phyloP scores from a whole-genome alignment of 1,140 invertebrate species.

The Lerema accius region DNA sequence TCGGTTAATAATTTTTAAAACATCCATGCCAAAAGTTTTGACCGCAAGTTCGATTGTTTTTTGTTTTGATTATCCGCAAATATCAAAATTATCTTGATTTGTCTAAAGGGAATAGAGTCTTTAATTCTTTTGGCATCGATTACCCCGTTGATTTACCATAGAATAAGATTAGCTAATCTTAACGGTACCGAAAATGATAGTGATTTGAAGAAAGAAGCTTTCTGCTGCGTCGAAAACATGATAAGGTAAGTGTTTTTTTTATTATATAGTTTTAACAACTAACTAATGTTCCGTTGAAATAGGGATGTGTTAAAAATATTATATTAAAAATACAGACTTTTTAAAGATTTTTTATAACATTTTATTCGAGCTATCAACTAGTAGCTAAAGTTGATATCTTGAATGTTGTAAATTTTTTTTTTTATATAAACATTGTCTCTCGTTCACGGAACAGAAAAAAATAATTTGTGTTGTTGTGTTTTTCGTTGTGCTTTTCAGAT shows the following conservation, averaged over 20 bases:
- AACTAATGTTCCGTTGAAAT: constrained; percentile 12
- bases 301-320: neutral
- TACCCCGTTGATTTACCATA: constrained; percentile 45
- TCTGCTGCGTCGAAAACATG: no score
- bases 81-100: no score
- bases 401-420: no score
- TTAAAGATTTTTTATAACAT: no score
- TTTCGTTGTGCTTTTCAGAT: constrained; percentile 76
- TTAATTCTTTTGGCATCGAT: constrained; percentile 67
- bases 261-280: constrained; percentile 33
- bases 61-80: no score
- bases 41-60: no score
- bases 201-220: constrained; percentile 52
- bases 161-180: constrained; percentile 77
- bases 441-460: constrained; percentile 56
- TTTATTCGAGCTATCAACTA: no score
- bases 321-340: no score
- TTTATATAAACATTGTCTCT: no score
- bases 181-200: constrained; percentile 42
- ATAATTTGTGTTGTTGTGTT: constrained; percentile 59
- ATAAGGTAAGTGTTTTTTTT: constrained; percentile 64
- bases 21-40: constrained; percentile 62
- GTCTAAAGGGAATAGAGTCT: no score
- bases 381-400: no score
- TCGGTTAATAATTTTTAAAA: constrained; percentile 60